phyloP scores from a whole-genome alignment of 2,888 invertebrate genomes.

The Meteorus cinctellus region DNA sequence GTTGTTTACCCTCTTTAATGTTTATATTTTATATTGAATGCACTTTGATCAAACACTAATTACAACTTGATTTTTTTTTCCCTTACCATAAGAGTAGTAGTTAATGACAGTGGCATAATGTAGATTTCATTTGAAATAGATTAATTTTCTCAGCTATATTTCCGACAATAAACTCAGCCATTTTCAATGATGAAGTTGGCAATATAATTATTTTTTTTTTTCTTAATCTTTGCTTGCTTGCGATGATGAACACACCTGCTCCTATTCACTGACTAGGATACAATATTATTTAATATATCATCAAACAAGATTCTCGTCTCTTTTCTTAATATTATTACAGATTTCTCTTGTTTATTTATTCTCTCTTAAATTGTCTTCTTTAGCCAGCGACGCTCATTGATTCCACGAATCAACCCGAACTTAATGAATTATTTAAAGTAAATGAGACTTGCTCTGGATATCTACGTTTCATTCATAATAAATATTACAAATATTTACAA shows the following conservation, averaged over 20 bases:
- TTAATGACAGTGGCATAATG: conserved; percentile 53
- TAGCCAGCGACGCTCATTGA: conserved; percentile 33
- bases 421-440: conserved; percentile 44
- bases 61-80: conserved; percentile 26
- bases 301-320: conserved; percentile 24
- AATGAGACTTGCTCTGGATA: conserved; percentile 43
- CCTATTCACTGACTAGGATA: conserved; percentile 68
- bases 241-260: conserved; percentile 53
- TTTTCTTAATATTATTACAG: conserved; percentile 1
- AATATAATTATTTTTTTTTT: conserved; percentile 58
- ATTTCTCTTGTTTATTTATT: conserved; percentile 5
- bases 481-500: conserved; percentile 73
- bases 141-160: conserved; percentile 36
- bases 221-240: conserved; percentile 39
- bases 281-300: conserved; percentile 52
- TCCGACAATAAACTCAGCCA: conserved; percentile 57
- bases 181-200: conserved; percentile 63
- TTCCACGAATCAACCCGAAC: conserved; percentile 39
- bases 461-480: conserved; percentile 60
- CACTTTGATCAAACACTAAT: conserved; percentile 34
- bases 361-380: conserved; percentile 6
- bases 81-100: conserved; percentile 51
- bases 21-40: conserved; percentile 35
- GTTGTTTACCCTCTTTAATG: conserved; percentile 45
- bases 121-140: conserved; percentile 62